Evolutionary conservation across 2,888 invertebrate species (phyloP).

Genomic region (Acanthosepion esculentum): DNA sequence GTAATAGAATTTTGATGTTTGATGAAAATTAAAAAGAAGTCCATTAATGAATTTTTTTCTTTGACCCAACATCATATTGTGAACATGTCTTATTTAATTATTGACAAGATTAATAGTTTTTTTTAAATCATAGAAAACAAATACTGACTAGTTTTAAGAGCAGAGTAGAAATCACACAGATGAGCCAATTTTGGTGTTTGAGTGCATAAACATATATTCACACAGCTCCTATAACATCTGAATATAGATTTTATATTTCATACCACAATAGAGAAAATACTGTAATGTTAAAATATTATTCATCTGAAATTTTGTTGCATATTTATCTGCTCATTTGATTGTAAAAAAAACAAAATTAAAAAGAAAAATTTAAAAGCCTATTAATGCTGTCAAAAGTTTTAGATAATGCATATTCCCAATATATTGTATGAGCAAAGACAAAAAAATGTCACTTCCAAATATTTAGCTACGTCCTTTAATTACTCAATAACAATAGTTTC

Average conservation of each 20-base stretch:
- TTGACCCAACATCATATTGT: background rate
- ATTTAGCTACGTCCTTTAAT: background rate
- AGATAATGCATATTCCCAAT: conserved; percentile 2
- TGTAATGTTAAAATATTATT: background rate
- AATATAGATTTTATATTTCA: background rate
- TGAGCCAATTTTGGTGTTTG: background rate
- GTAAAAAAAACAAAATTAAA: background rate
- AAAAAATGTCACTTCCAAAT: background rate
- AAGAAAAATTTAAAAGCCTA: background rate
- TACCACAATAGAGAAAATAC: background rate
- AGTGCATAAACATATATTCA: background rate
- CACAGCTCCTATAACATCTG: background rate
- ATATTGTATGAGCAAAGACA: background rate
- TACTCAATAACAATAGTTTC: conserved; percentile 54
- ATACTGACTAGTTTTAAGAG: background rate
- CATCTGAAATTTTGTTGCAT: background rate
- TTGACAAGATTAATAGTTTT: background rate
- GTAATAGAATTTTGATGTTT: background rate
- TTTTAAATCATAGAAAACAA: background rate
- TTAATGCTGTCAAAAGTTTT: background rate
- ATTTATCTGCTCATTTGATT: background rate
- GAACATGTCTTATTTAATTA: background rate
- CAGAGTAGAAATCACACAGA: background rate
- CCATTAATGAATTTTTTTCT: background rate
- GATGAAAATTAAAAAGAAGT: background rate